A percentile compares a stretch with the other conserved stretches of the same genome.
phyloP scores from a whole-genome alignment of 2,888 invertebrate species.

The Parochlus steinenii region DNA sequence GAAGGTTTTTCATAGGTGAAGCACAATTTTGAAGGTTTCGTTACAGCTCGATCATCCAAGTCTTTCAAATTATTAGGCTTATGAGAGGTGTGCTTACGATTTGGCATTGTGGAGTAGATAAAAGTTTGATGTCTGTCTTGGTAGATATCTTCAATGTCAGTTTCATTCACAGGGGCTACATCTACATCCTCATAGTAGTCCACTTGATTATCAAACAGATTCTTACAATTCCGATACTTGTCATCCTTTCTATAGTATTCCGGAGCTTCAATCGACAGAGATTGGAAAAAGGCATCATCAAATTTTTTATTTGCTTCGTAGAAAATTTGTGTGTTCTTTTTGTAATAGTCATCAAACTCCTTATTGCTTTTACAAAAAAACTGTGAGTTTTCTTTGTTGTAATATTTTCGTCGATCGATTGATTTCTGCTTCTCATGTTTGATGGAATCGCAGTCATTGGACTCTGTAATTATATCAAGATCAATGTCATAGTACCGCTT shows the following conservation, averaged over 20 bases:
- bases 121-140: slow-evolving; percentile 3
- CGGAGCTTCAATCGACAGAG: too few relatives aligned
- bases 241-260: not conserved
- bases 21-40: too few relatives aligned
- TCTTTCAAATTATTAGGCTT: not conserved
- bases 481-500: slow-evolving; percentile 11
- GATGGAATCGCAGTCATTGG: slow-evolving; percentile 8
- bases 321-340: slow-evolving; percentile 8
- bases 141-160: slow-evolving; percentile 8
- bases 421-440: slow-evolving; percentile 9
- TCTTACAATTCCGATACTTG: slow-evolving; percentile 1
- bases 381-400: slow-evolving; percentile 10
- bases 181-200: slow-evolving; percentile 2
- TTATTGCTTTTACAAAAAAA: slow-evolving; percentile 12
- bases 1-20: too few relatives aligned
- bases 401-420: slow-evolving; percentile 9
- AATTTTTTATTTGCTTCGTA: slow-evolving; percentile 11
- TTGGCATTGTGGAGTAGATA: slow-evolving; percentile 6
- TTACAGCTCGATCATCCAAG: too few relatives aligned
- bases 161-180: too few relatives aligned
- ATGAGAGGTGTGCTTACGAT: not conserved
- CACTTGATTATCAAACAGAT: not conserved
- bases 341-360: slow-evolving; percentile 12
- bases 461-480: slow-evolving; percentile 4
- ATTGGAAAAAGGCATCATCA: slow-evolving; percentile 7